Evolutionary conservation across 2,113 vertebrate species (phyloP), one percentile per base, ranked within the genome.

Genomic region (Festucalex cinctus): DNA sequence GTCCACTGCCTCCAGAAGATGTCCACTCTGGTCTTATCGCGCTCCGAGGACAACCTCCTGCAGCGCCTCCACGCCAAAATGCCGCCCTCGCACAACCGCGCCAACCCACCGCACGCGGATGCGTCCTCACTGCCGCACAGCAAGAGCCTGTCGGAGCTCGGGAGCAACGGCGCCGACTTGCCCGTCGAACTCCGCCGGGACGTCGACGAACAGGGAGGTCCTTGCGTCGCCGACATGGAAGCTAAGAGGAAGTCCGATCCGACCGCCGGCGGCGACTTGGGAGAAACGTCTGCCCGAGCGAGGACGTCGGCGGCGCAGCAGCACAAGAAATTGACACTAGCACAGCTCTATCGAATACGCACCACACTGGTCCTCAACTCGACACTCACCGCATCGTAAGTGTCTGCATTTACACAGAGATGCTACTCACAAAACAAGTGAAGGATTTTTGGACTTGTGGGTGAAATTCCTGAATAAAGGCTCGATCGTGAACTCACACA

Each of bases 351-450:
- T 83, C 89, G 92, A 59, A 94, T 99, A 86, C 93, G 94, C 74
- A 97, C 95, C 83, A 95, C 94, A 1, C 77, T 98, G 67, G 94
- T 99, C 83, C 95, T 99, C 64, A 98, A 95, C 91, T 97, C 97
- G 85, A 97, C 97, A 0, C 94, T 99, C 75, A 98, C 96, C 0
- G 96, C 97, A 81, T 99, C 97, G 97, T 98, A 92, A 93, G 96
- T 90, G 1, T 0, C 51, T 7, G 1, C 7, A 41, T 46, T 36
- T 57, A n/a, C 8, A 51, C 9, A 17, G 26, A 32, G 16, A 9
- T 16, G 8, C 54, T 17, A 8, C 26, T 32, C 54, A 56, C 5
- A 17, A 56, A 14, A 56, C n/a, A 26, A 26, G 28, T 56, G 2
- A 10, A 2, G 7, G 6, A 26, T 24, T 16, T 16, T 13, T 56